Evolutionary conservation across 2,888 invertebrate genomes (phyloP).

Genomic region (Rhagophthalmus giganteus): DNA sequence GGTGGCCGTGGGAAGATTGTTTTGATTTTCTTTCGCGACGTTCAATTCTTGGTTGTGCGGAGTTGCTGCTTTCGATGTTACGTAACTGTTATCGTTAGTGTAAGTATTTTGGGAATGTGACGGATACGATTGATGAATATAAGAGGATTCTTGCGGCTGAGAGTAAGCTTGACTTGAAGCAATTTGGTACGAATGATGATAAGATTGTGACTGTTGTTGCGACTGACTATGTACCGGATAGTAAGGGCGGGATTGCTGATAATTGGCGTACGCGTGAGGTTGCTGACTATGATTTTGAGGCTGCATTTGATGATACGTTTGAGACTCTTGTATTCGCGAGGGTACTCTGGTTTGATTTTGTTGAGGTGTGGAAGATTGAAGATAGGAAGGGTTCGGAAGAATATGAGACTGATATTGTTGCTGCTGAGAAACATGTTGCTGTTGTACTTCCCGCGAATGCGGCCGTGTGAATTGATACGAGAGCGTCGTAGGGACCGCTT

Average conservation of each 20-base stretch:
- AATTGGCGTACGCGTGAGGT: conserved; percentile 28
- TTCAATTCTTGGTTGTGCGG: conserved; percentile 21
- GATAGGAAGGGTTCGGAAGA: conserved; percentile 36
- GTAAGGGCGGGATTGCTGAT: conserved; percentile 39
- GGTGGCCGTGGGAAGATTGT: conserved; percentile 5
- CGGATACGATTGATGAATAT: conserved; percentile 19
- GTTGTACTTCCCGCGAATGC: conserved; percentile 47
- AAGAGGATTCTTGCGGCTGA: conserved; percentile 26
- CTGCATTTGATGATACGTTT: conserved; percentile 38
- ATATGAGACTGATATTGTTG: conserved; percentile 33
- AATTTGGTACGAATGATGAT: conserved; percentile 28
- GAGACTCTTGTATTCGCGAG: conserved; percentile 26
- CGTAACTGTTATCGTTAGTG: conserved; percentile 16
- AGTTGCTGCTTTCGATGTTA: conserved; percentile 16
- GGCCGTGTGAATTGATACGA: conserved; percentile 56
- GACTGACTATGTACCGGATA: conserved; percentile 40
- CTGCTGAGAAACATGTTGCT: conserved; percentile 28
- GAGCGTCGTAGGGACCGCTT: conserved; percentile 38
- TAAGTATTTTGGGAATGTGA: conserved; percentile 25
- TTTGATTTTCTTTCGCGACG: conserved; percentile 16
- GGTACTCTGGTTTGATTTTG: conserved; percentile 22
- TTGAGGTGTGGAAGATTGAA: conserved; percentile 35
- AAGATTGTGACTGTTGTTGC: conserved; percentile 31
- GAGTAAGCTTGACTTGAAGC: conserved; percentile 28
- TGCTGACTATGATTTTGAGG: conserved; percentile 20